A percentile compares a stretch with the other conserved stretches of the same genome.
These are phyloP conservation scores for Parelbella ahira DNA, from an alignment of 2,888 invertebrate species.

Conservation along the genomic window DNA sequence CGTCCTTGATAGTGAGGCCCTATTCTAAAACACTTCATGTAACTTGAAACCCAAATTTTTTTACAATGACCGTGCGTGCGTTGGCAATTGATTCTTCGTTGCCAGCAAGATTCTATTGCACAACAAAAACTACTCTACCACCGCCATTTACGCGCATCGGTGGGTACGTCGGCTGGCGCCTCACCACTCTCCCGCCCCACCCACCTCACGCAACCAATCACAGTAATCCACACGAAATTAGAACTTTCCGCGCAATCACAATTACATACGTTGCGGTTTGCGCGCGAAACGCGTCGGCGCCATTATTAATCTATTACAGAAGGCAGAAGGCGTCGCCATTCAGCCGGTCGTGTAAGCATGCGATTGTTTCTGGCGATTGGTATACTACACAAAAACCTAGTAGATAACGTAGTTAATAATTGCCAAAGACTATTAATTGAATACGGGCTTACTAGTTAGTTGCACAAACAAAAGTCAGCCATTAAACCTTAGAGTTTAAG, in stretches of 20 bases:
- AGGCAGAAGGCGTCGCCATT: slow-evolving; percentile 16
- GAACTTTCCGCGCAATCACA: slow-evolving; percentile 52
- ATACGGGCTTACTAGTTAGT: slow-evolving; percentile 1
- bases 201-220: slow-evolving; percentile 52
- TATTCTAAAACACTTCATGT: slow-evolving; percentile 41
- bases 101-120: slow-evolving; percentile 32
- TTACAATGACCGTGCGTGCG: too few relatives aligned
- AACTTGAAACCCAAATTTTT: too few relatives aligned
- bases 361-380: slow-evolving; percentile 13
- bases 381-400: slow-evolving; percentile 5
- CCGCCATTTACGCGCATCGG: slow-evolving; percentile 38
- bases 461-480: slow-evolving; percentile 1
- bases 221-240: slow-evolving; percentile 61
- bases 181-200: slow-evolving; percentile 41
- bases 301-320: slow-evolving; percentile 29
- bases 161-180: slow-evolving; percentile 40
- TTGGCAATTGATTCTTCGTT: slow-evolving; percentile 40
- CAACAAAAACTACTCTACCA: slow-evolving; percentile 42
- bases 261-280: slow-evolving; percentile 44
- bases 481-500: background rate
- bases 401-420: slow-evolving; percentile 4
- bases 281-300: slow-evolving; percentile 39
- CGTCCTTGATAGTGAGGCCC: slow-evolving; percentile 32
- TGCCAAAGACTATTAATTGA: slow-evolving; percentile 15
- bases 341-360: slow-evolving; percentile 18